Evolutionary conservation across 2,888 invertebrate genomes (phyloP), one percentile per base, ranked within the genome.

Genomic region (Vesta saturnalis): DNA sequence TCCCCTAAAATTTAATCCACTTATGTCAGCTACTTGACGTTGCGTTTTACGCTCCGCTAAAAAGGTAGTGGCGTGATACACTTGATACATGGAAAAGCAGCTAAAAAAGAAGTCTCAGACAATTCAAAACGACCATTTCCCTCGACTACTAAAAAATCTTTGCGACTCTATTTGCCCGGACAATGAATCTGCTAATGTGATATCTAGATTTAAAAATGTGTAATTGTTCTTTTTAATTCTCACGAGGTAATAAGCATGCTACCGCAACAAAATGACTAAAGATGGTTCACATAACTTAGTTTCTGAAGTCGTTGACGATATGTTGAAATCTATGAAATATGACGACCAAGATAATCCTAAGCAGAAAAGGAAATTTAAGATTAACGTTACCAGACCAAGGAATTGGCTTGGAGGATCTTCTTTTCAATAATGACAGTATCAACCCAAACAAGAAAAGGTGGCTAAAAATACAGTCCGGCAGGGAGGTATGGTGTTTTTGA

Each of bases 31-130:
- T n/a, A 54, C 14, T 21, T 12, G 54, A 21, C 14, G 54, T 54
- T 1, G 54, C 54, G n/a, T 54, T 54, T 21, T 54, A 54, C n/a
- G n/a, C n/a, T n/a, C n/a, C n/a, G 54, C 22, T 54, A 54, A 54
- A 54, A 21, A 19, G 22, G 2, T 19, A 54, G 22, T 21, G 54
- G 54, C 6, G 54, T 12, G 54, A 19, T 12, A 54, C 19, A 54
- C 2, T 54, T n/a, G 54, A 54, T 21, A 1, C 21, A 5, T 54
- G 54, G 54, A 54, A 54, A 14, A n/a, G n/a, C 16, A 19, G 16
- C 8, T 8, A 6, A 8, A 21, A 54, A 54, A 8, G 22, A 54
- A 54, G 19, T 19, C 54, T 2, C 54, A 19, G 12, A 54, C 19
- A 21, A 2, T 54, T 10, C 54, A 19, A 54, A 54, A 54, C 2